phyloP scores from a whole-genome alignment of 2,113 vertebrate genomes.

The Peromyscus leucopus region DNA sequence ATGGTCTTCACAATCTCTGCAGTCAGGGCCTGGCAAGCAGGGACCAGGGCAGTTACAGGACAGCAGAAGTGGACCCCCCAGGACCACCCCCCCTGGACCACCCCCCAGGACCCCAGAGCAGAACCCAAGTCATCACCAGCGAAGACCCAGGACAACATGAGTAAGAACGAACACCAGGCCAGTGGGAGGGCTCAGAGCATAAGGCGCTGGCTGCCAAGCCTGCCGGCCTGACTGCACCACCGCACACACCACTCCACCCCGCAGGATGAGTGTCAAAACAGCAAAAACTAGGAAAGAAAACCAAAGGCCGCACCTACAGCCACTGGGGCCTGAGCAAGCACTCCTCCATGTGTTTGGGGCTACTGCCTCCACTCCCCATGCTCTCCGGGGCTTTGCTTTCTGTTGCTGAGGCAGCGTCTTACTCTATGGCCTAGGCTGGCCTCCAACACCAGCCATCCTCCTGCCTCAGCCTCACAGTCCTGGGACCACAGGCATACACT shows the following conservation, averaged over 20 bases:
- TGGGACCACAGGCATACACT: not conserved
- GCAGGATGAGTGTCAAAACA: not conserved
- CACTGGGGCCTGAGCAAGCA: not conserved
- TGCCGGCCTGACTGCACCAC: not conserved
- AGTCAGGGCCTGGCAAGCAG: constrained; percentile 92
- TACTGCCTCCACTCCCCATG: not conserved
- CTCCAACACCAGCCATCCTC: not conserved
- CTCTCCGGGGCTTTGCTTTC: not conserved
- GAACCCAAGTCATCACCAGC: not conserved
- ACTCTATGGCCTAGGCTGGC: not conserved
- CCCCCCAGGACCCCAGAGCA: not conserved
- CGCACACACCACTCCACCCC: not conserved
- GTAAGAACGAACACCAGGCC: not conserved
- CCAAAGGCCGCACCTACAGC: not conserved
- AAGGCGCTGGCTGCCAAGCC: not conserved
- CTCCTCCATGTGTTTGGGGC: not conserved
- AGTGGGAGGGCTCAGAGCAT: not conserved
- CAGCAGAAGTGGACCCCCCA: no score
- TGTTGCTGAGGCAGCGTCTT: not conserved
- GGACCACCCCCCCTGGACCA: no score
- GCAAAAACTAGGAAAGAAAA: not conserved
- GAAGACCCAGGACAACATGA: not conserved
- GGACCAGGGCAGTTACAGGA: not conserved
- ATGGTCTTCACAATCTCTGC: constrained; percentile 99
- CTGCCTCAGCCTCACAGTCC: not conserved